Conservation (phyloP, 2,797 vertebrate genomes). For the Melopsittacus undulatus region DNA sequence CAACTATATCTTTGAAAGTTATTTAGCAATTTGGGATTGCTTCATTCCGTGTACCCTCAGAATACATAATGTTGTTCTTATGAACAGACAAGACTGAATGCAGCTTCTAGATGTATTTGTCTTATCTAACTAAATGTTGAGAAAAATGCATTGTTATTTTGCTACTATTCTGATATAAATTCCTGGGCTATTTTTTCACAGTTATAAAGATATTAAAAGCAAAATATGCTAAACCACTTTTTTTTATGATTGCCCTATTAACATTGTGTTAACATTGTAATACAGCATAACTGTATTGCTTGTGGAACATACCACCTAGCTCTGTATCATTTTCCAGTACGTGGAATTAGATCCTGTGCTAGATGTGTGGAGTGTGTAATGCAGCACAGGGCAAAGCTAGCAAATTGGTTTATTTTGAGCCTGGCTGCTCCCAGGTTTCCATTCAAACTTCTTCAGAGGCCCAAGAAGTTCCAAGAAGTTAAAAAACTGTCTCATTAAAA, state of each 20-base stretch:
- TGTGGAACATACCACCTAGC: neutral
- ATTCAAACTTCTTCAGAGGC: neutral
- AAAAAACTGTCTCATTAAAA: neutral
- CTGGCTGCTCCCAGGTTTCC: neutral
- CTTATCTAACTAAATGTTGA: neutral
- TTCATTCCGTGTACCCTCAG: neutral
- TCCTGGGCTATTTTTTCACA: neutral
- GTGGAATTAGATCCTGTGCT: neutral
- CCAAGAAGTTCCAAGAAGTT: neutral
- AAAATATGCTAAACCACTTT: neutral
- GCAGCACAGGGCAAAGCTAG: neutral
- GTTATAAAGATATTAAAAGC: neutral
- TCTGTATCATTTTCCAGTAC: neutral
- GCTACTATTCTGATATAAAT: neutral
- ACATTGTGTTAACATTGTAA: neutral
- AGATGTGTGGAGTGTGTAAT: neutral
- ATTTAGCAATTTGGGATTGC: slow-evolving; percentile 30
- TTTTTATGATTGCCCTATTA: neutral
- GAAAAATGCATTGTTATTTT: neutral
- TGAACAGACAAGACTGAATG: neutral
- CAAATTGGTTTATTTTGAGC: neutral
- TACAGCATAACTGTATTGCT: neutral
- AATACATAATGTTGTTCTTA: slow-evolving; percentile 6
- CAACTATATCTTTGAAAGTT: slow-evolving; percentile 13
- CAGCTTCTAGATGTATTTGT: neutral